Base-by-base conservation (phyloP, 2,797 vertebrate species). In the Sebastes dallii region DNA sequence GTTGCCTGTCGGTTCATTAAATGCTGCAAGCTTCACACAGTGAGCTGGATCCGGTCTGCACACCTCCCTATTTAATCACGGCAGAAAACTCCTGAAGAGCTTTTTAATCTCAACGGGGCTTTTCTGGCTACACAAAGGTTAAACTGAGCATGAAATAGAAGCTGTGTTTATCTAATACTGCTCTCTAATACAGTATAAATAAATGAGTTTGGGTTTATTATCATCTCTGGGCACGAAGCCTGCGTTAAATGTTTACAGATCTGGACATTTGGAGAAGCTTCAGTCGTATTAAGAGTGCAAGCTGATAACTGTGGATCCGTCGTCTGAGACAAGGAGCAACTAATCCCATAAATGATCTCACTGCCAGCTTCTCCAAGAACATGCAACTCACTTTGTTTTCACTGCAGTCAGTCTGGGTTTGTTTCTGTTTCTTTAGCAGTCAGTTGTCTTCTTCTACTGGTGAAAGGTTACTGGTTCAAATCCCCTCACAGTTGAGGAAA, bases 251-350 rank as follows among this genome's bases (percentile, higher is more conserved):
- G 55, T 55, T 75, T 24, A 20, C 46, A 56, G 61, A 77, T 68
- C 30, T 30, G 61, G 32, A 69, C 74, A 55, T 67, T 70, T 81
- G 54, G 66, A 70, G 59, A 11, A 42, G 74, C 29, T 81, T 74
- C 54, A 62, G 72, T 25, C 16, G 16, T 16, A 55, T 61, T 71
- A 66, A 29, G 18, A 46, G 55, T 5, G 13, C 14, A 34, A 25
- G 13, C 70, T 32, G 73, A 54, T 39, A n/a, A 67, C 62, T n/a
- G 25, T 7, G n/a, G 18, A 61, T 25, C 36, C 4, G 50, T 72
- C n/a, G 13, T 58, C 58, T 69, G 36, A 69, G 54, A 60, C 42
- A 1, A 22, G 14, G 68, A 32, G 56, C 3, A 60, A 36, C 27
- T 75, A 67, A 85, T 72, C 71, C 60, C 24, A 6, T 25, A 14